Evolutionary conservation across 2,888 invertebrate genomes (phyloP).

Genomic region (Xestoiulus laeticollis): DNA sequence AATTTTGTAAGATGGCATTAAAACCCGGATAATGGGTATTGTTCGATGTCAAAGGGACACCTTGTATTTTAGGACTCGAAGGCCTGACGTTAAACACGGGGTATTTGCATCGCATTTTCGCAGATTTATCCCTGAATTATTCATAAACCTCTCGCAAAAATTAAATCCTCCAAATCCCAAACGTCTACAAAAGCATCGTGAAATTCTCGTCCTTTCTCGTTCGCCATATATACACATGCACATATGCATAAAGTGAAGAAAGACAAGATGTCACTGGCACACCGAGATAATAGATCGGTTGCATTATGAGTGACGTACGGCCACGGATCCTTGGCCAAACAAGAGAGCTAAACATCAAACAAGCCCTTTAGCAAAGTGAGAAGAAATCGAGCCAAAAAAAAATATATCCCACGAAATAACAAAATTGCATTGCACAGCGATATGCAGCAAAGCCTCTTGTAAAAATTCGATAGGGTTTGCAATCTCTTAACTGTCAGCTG

Average conservation of each 20-base stretch:
- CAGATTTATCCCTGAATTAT: not conserved
- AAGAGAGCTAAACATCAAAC: not conserved
- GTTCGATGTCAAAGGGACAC: no score
- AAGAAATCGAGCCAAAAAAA: not conserved
- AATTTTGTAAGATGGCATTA: no score
- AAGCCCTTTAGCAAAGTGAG: not conserved
- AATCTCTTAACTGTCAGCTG: slow-evolving; percentile 11
- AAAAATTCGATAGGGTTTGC: not conserved
- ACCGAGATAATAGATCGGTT: not conserved
- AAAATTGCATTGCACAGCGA: not conserved
- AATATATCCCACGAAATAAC: not conserved
- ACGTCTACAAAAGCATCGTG: not conserved
- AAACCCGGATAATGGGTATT: no score
- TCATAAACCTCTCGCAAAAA: not conserved
- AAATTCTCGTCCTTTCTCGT: not conserved
- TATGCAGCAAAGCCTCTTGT: not conserved
- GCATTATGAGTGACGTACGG: not conserved
- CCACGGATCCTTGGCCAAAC: not conserved
- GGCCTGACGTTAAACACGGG: no score
- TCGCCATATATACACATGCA: no score
- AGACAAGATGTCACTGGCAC: not conserved
- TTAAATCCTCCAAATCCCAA: not conserved
- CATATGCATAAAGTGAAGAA: not conserved
- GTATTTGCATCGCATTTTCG: not conserved
- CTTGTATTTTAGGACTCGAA: no score